phyloP scores from a whole-genome alignment of 1,140 invertebrate genomes.

The Drosophila setifemur region DNA sequence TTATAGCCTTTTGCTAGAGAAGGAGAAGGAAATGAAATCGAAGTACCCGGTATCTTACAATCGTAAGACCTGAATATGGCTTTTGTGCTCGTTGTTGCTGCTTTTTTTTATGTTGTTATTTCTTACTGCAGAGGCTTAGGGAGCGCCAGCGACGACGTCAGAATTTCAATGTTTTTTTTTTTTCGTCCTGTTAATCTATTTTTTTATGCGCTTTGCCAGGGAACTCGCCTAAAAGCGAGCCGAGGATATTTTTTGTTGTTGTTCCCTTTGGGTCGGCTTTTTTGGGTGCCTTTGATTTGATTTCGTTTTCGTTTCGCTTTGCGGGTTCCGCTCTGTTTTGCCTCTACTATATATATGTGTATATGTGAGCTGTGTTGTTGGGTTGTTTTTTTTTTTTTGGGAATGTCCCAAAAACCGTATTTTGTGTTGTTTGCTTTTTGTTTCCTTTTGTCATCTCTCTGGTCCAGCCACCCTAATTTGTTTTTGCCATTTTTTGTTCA shows the following conservation, averaged over 20 bases:
- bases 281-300: conserved; percentile 65
- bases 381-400: conserved; percentile 43
- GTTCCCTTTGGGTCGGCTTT: conserved; percentile 22
- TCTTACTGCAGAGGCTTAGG: conserved; percentile 28
- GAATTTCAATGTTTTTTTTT: conserved; percentile 53
- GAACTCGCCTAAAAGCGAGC: conserved; percentile 68
- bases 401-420: conserved; percentile 13
- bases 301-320: conserved; percentile 52
- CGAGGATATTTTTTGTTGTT: conserved; percentile 37
- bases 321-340: conserved; percentile 15
- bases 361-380: neutral
- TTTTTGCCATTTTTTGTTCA: neutral
- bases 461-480: conserved; percentile 67
- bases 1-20: neutral
- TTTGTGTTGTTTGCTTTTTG: conserved; percentile 12
- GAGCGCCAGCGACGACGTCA: conserved; percentile 4
- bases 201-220: conserved; percentile 57
- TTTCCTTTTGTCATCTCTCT: conserved; percentile 67
- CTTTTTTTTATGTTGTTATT: conserved; percentile 27
- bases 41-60: conserved; percentile 23
- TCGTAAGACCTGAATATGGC: conserved; percentile 5
- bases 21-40: conserved; percentile 1
- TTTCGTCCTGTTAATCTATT: conserved; percentile 43
- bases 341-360: neutral
- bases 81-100: neutral